A percentile compares a stretch with the other conserved stretches of the same genome.
phyloP scores from a whole-genome alignment of 1,140 invertebrate genomes.

The Vanessa atalanta region DNA sequence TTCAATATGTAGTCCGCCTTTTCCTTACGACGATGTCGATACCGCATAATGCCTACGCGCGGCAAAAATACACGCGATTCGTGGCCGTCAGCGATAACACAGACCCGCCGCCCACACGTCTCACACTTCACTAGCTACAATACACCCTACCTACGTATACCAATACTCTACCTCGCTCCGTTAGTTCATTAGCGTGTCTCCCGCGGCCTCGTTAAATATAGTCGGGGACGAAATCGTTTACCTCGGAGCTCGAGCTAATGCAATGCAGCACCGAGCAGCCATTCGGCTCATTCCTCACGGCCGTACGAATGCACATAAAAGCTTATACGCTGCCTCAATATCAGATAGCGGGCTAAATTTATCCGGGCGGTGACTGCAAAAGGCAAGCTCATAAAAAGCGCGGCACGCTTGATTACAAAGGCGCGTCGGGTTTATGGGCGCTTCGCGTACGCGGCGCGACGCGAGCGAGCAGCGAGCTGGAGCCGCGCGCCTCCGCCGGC shows the following conservation, averaged over 20 bases:
- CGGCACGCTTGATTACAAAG: conserved; percentile 74
- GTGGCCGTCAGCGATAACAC: conserved; percentile 53
- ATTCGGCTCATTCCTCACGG: conserved; percentile 34
- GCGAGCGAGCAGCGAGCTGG: conserved; percentile 35
- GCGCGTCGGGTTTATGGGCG: conserved; percentile 61
- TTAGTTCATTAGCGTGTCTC: conserved; percentile 46
- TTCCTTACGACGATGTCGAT: background rate
- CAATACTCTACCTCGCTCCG: conserved; percentile 22
- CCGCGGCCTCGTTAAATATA: conserved; percentile 47
- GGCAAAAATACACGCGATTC: conserved; percentile 63
- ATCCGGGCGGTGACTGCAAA: conserved; percentile 63
- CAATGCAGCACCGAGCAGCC: conserved; percentile 34
- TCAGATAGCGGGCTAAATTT: conserved; percentile 69
- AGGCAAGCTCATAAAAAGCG: conserved; percentile 72
- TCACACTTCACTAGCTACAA: conserved; percentile 37
- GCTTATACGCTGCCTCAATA: conserved; percentile 55
- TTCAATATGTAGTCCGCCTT: conserved; percentile 13
- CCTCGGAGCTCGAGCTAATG: conserved; percentile 35
- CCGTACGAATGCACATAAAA: conserved; percentile 45
- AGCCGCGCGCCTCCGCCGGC: conserved; percentile 22
- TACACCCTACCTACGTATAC: conserved; percentile 14
- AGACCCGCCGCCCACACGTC: conserved; percentile 44
- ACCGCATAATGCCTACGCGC: conserved; percentile 50
- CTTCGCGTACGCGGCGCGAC: conserved; percentile 38
- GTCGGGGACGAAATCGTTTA: conserved; percentile 39